phyloP scores from a whole-genome alignment of 2,797 vertebrate genomes.

The Lindbergichthys nudifrons region DNA sequence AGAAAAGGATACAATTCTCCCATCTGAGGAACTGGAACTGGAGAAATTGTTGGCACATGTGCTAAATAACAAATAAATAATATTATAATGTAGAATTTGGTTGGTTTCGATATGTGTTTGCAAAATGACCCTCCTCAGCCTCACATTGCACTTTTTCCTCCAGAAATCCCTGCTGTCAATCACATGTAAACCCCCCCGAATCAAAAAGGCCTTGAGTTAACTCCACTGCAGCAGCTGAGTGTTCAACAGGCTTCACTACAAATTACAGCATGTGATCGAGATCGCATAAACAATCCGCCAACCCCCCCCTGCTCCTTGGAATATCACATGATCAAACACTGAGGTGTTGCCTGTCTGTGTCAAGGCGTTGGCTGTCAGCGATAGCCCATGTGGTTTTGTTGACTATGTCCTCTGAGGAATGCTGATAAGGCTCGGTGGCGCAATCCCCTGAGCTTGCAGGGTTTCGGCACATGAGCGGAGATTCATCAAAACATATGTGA shows the following conservation, averaged over 20 bases:
- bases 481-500: conserved; percentile 80
- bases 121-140: neutral
- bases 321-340: conserved; percentile 63
- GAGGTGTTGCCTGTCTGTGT: conserved; percentile 63
- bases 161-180: conserved; percentile 33
- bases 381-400: conserved; percentile 69
- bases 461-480: conserved; percentile 64
- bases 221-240: conserved; percentile 34
- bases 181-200: neutral
- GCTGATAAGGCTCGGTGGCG: conserved; percentile 71
- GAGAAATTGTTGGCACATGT: neutral
- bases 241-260: conserved; percentile 53
- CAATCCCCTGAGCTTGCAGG: conserved; percentile 55
- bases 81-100: neutral
- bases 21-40: neutral
- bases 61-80: neutral
- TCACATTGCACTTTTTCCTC: conserved; percentile 3
- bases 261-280: conserved; percentile 59
- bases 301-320: conserved; percentile 10
- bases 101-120: neutral
- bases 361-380: conserved; percentile 56
- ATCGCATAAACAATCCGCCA: conserved; percentile 46
- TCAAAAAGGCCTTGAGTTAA: conserved; percentile 10
- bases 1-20: neutral
- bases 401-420: conserved; percentile 67